phyloP scores from a whole-genome alignment of 1,140 invertebrate species.

The Holotrichia oblita region DNA sequence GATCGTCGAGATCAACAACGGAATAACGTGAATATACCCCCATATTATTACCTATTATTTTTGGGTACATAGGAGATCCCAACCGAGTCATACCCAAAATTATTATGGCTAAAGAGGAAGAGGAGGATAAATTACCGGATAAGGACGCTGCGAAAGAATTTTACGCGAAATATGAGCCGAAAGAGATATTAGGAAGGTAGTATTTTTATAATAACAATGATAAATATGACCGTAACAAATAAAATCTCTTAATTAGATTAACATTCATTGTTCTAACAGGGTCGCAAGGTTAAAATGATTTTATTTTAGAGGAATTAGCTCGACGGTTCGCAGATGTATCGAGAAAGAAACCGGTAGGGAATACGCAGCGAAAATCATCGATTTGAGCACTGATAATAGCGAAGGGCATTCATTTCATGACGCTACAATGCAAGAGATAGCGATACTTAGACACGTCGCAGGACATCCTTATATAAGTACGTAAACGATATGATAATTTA shows the following conservation, averaged over 20 bases:
- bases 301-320: conserved; percentile 88
- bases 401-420: conserved; percentile 81
- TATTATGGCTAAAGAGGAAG: conserved; percentile 82
- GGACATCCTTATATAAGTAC: conserved; percentile 98
- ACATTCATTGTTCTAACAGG: neutral
- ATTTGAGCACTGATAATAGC: conserved; percentile 90
- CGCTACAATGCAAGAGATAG: conserved; percentile 93
- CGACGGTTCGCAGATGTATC: conserved; percentile 94
- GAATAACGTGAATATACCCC: neutral
- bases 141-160: conserved; percentile 93
- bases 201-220: conserved; percentile 48
- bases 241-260: neutral
- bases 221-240: neutral
- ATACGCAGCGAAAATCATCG: conserved; percentile 99
- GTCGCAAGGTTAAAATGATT: conserved; percentile 46
- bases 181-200: conserved; percentile 96
- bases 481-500: conserved; percentile 56
- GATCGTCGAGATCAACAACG: neutral
- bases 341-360: conserved; percentile 96
- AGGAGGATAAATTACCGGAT: conserved; percentile 82
- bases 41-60: no score
- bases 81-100: no score
- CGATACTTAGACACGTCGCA: conserved; percentile 89
- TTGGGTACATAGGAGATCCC: no score
- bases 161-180: conserved; percentile 98